Base-by-base conservation (phyloP, 2,888 invertebrate species). In the Nomada fucata region DNA sequence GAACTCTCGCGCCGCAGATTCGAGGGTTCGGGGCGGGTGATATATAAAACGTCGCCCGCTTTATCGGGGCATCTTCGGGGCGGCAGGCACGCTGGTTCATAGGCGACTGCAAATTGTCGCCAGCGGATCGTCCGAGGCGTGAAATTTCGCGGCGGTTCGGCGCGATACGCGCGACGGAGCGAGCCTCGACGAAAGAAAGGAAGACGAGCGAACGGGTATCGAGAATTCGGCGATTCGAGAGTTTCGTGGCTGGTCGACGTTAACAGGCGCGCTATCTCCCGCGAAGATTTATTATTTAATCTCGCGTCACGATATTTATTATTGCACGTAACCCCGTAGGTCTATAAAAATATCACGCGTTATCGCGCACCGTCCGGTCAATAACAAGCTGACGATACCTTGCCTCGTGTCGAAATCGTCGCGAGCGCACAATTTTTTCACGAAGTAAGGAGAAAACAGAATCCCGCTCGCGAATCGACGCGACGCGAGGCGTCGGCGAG, bases 221-320 rank as follows among this genome's bases (percentile, higher is more conserved):
- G 20, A 55, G 50, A 36, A 55, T 50, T 67, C 65, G 73, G 29
- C 61, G 60, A 73, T 44, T 26, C 60, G 68, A 47, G 52, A 55
- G 23, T 20, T 75, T 72, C 47, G 76, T 26, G n/a, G 29, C 9
- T 26, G 77, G 29, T 18, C 74, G 69, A 18, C 52, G 67, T 55
- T 63, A 36, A 23, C 69, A 79, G 80, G 52, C 82, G 63, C 84
- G 86, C 88, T 92, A 92, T 92, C 91, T 91, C 85, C 78, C 84
- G 82, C 76, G 83, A 83, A 87, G 90, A 91, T 92, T 92, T 91
- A 91, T 92, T 92, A 92, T 92, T 92, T 91, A 92, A 92, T 92
- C 80, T 80, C 90, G 90, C 89, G 88, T 89, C 91, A 90, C 89
- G 88, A 89, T 89, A 91, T 91, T 92, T 92, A 92, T 92, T 92